These are phyloP conservation scores for Ceratosolen fusciceps DNA, from an alignment of 1,140 invertebrate species.

Conservation along the genomic window DNA sequence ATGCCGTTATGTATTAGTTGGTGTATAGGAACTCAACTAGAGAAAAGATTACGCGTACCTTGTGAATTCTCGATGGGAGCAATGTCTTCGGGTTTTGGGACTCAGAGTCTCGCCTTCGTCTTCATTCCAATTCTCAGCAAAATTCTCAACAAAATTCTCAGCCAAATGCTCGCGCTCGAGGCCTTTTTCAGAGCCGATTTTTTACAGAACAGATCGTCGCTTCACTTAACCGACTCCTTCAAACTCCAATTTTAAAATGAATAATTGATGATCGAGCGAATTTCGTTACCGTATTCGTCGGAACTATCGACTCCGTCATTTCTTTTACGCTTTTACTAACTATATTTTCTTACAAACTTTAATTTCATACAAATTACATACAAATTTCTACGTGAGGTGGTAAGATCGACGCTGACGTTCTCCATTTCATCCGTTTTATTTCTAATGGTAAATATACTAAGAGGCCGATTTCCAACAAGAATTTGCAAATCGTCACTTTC, in stretches of 20 bases:
- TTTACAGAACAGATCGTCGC: constrained; percentile 42
- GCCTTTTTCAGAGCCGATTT: constrained; percentile 14
- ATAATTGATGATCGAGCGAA: neutral
- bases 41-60: constrained; percentile 25
- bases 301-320: neutral
- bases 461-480: too few species aligned
- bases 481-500: neutral
- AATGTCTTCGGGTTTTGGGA: constrained; percentile 33
- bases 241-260: neutral
- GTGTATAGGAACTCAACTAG: constrained; percentile 41
- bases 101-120: neutral
- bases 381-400: too few species aligned
- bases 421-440: too few species aligned
- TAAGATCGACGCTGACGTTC: too few species aligned
- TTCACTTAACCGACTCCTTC: neutral
- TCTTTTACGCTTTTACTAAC: neutral
- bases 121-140: neutral
- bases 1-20: constrained; percentile 42
- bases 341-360: neutral
- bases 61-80: neutral
- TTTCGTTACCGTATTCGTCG: neutral
- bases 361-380: too few species aligned
- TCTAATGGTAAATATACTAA: too few species aligned
- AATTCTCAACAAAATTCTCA: too few species aligned
- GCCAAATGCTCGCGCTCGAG: neutral